phyloP scores from a whole-genome alignment of 2,888 invertebrate genomes.

The Heliconius hortense region DNA sequence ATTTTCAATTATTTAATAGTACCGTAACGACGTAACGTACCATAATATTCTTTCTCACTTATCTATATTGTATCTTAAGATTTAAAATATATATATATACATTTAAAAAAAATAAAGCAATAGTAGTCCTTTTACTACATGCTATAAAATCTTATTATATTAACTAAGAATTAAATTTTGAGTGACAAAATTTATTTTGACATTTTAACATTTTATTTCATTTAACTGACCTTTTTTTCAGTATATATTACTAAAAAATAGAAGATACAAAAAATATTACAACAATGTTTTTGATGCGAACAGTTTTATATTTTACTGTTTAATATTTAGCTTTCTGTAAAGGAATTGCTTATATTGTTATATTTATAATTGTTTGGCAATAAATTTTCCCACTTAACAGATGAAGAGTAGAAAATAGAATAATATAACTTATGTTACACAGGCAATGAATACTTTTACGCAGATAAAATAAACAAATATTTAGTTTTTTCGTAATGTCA shows the following conservation, averaged over 20 bases:
- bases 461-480: conserved; percentile 3
- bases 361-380: not conserved
- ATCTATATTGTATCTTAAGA: too few species aligned
- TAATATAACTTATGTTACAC: not conserved
- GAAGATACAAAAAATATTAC: too few species aligned
- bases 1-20: too few species aligned
- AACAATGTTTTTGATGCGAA: too few species aligned
- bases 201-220: too few species aligned
- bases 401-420: not conserved
- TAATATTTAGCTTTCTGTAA: not conserved
- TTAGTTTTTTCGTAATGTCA: conserved; percentile 8
- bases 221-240: not conserved
- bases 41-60: too few species aligned
- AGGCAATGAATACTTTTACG: not conserved
- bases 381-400: not conserved
- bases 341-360: not conserved
- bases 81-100: too few species aligned
- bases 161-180: too few species aligned
- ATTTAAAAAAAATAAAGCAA: not conserved
- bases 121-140: not conserved
- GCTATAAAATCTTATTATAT: too few species aligned
- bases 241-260: too few species aligned
- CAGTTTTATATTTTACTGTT: not conserved
- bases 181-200: too few species aligned
- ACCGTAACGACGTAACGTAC: too few species aligned